Base-by-base conservation (phyloP, 1,140 invertebrate species). In the Drosophila repletoides region DNA sequence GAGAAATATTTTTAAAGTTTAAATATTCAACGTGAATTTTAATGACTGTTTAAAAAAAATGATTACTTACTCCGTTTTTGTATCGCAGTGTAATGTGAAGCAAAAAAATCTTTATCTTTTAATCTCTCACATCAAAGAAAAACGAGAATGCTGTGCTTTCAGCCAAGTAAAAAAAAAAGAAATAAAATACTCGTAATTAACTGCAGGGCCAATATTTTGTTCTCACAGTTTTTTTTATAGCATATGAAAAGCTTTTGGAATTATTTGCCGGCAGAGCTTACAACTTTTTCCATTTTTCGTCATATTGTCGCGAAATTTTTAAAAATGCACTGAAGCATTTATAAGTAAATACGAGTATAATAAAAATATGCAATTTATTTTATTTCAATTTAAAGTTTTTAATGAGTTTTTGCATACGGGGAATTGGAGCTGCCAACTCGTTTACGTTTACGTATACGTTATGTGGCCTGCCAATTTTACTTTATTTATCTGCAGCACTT, bases 351-450 rank as follows among this genome's bases (percentile, higher is more conserved):
- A n/a, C n/a, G n/a, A n/a, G n/a, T n/a, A 51, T 14, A 64, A 28
- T 48, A 29, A 34, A 49, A 56, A 38, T 79, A 58, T 77, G 79
- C 58, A 71, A 71, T 72, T 74, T 74, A 84, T 84, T 84, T 84
- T 64, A 79, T 83, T 83, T 84, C 79, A 84, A 83, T 83, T 83
- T 79, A 84, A 84, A 83, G 65, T 83, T 83, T 66, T 84, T 84
- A 83, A 83, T 83, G 74, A 84, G 79, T 83, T 83, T 83, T 68
- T 51, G 43, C 51, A 64, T 52, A 49, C 59, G 36, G 40, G 36
- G 40, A 52, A 43, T 65, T 67, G 53, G 43, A 31, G 38, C 46
- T 52, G 40, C 34, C 52, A 67, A 72, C 71, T 72, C 55, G 64
- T 49, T 46, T 68, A 12, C n/a, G n/a, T n/a, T n/a, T n/a, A n/a